phyloP scores from a whole-genome alignment of 2,888 invertebrate species.

The Andrena hattorfiana region DNA sequence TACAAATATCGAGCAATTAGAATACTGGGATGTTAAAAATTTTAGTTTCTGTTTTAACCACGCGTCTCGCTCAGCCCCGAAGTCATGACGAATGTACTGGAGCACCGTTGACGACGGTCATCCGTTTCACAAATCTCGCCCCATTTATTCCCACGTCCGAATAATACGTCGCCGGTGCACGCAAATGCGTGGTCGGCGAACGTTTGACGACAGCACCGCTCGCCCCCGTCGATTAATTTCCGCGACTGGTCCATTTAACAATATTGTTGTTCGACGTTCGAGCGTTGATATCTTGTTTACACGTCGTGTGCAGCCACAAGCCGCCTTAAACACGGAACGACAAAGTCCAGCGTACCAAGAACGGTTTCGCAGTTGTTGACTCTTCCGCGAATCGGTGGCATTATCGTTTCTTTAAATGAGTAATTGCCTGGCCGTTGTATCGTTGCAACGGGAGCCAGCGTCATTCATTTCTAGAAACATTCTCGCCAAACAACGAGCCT shows the following conservation, averaged over 20 bases:
- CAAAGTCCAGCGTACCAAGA: conserved; percentile 72
- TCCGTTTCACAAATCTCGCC: conserved; percentile 44
- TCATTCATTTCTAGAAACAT: conserved; percentile 2
- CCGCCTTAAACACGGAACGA: conserved; percentile 47
- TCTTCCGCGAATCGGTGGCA: conserved; percentile 70
- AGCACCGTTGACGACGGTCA: conserved; percentile 32
- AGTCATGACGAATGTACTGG: conserved; percentile 32
- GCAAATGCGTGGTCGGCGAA: conserved; percentile 3
- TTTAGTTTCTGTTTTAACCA: neutral
- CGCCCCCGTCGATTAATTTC: conserved; percentile 52
- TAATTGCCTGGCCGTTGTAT: conserved; percentile 60
- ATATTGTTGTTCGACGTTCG: conserved; percentile 53
- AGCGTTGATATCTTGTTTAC: conserved; percentile 73
- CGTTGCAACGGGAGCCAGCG: conserved; percentile 24
- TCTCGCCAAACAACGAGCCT: neutral
- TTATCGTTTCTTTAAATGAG: conserved; percentile 71
- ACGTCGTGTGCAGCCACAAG: conserved; percentile 24
- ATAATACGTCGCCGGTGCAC: conserved; percentile 10
- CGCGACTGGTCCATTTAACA: conserved; percentile 49
- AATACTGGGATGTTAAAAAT: neutral
- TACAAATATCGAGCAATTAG: conserved; percentile 6
- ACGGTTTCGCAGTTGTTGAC: conserved; percentile 65
- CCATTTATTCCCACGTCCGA: conserved; percentile 35
- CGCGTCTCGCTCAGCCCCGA: neutral
- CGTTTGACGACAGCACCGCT: conserved; percentile 33